Evolutionary conservation across 2,888 invertebrate species (phyloP), one percentile per base, ranked within the genome.

Genomic region (Eristalis arbustorum): DNA sequence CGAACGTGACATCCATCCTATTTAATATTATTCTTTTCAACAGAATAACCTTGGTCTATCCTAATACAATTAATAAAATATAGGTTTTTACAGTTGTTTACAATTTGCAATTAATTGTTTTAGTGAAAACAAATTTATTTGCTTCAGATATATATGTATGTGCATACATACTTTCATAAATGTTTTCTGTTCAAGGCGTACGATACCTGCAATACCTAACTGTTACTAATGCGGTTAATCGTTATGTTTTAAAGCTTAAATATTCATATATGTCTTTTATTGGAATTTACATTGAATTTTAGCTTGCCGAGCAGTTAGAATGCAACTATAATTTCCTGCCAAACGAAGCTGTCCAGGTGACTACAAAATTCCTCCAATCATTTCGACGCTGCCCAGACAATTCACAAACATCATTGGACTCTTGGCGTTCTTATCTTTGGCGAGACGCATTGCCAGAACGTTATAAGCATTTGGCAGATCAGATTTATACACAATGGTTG

Each of bases 301-400:
- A 93, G 93, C 90, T 93, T 40, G 87, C 90, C 2, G 93, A 92
- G 75, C 89, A 91, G 61, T 90, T 93, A 69, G 92, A 92, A 90
- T 94, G 95, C 90, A 94, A 95, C 90, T 96, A 96, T 92, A 95
- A 94, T 69, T 93, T 97, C 67, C 94, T 95, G 18, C 92, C 94
- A 89, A 95, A 96, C 64, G 93, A 93, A 57, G 96, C 97, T 14
- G 93, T 93, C 81, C 93, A 94, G 90, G 95, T 95, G 88, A 96
- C 96, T 72, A 93, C 95, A 66, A 94, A 94, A 84, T 97, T 96
- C 93, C 94, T 97, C 89, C 95, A 95, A 90, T 94, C 95, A 71
- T 97, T 97, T 93, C 94, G 97, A 88, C 95, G 96, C 88, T 96
- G 96, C 90, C 97, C 97, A 11, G 97, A 97, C 91, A 96, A 97